A percentile compares a stretch with the other conserved stretches of the same genome.
Conservation (phyloP, 2,797 vertebrate genomes). For the Anabacerthia variegaticeps region DNA sequence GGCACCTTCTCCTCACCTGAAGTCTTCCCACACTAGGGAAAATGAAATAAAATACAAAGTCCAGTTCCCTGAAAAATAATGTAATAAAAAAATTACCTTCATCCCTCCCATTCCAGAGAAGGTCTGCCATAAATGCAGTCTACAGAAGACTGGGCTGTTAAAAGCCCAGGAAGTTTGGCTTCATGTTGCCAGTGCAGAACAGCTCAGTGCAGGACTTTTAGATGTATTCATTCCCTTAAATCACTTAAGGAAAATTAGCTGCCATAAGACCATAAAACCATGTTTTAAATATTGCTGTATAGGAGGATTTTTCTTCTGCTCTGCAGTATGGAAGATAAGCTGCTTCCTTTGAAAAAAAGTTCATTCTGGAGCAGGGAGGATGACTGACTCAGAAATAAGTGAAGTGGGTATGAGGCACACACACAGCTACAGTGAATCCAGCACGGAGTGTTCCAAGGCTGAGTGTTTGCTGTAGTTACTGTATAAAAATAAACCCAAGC, state of each 20-base stretch:
- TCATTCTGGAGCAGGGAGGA: neutral
- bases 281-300: slow-evolving; percentile 66
- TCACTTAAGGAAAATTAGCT: slow-evolving; percentile 80
- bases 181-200: slow-evolving; percentile 21
- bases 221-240: slow-evolving; percentile 72
- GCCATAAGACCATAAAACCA: slow-evolving; percentile 71
- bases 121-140: neutral
- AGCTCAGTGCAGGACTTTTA: slow-evolving; percentile 62
- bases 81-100: neutral
- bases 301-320: slow-evolving; percentile 56
- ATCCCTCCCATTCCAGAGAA: neutral
- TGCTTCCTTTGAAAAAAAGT: slow-evolving; percentile 53
- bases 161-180: neutral
- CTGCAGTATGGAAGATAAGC: slow-evolving; percentile 66
- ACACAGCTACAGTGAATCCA: neutral
- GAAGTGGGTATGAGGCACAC: neutral
- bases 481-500: neutral
- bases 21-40: neutral
- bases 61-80: neutral
- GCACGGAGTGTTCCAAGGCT: neutral
- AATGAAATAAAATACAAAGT: neutral
- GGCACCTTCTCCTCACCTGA: neutral
- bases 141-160: neutral
- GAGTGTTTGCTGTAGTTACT: slow-evolving; percentile 1
- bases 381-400: slow-evolving; percentile 31